Percentiles rank a stretch among this genome's conserved stretches.
Conservation (phyloP, 2,113 vertebrate genomes). For the Cyanoderma ruficeps region DNA sequence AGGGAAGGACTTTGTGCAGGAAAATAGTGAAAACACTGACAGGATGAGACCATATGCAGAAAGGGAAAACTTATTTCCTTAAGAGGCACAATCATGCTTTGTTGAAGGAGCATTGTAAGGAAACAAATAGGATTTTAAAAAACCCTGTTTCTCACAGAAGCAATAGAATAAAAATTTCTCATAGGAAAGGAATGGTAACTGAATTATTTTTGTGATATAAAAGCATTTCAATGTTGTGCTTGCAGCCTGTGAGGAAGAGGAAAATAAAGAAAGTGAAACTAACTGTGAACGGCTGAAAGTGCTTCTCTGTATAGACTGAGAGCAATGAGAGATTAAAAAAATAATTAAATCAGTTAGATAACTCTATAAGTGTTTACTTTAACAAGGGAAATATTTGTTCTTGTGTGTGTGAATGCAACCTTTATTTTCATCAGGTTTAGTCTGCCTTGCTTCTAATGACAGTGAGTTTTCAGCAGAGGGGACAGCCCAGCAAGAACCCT, state of each 20-base stretch:
- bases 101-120: not conserved
- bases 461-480: not conserved
- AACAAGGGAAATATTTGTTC: not conserved
- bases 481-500: not conserved
- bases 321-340: not conserved
- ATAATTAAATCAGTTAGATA: not conserved
- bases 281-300: not conserved
- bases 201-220: not conserved
- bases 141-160: not conserved
- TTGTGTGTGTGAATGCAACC: not conserved
- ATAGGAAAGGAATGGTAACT: not conserved
- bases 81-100: not conserved
- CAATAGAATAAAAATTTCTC: not conserved
- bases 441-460: not conserved
- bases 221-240: not conserved
- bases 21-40: not conserved
- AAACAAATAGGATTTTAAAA: not conserved
- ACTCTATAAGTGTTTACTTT: not conserved
- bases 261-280: slow-evolving; percentile 41
- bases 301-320: not conserved
- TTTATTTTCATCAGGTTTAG: not conserved
- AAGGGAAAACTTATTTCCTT: not conserved
- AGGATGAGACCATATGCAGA: not conserved
- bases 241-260: not conserved
- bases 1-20: not conserved